Evolutionary conservation across 2,113 vertebrate genomes (phyloP).

Genomic region (Callorhinus ursinus): DNA sequence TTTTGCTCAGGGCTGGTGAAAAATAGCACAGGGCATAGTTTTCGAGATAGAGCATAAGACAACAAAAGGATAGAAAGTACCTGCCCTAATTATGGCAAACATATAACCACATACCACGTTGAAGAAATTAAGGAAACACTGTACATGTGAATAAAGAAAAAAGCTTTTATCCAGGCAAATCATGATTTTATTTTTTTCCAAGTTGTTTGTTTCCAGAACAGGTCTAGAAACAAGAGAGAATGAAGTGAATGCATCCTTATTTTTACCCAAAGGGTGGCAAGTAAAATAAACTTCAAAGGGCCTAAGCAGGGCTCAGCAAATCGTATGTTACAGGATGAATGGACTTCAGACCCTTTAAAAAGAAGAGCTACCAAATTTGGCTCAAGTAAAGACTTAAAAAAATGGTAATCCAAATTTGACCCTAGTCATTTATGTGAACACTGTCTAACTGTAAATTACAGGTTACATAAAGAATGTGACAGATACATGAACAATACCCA

Average conservation of each 20-base stretch:
- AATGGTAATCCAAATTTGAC: neutral
- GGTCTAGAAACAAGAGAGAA: neutral
- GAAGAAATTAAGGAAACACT: neutral
- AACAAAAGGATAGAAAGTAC: neutral
- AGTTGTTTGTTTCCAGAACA: neutral
- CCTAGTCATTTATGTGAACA: neutral
- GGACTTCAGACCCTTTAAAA: neutral
- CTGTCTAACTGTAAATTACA: neutral
- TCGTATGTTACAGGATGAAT: neutral
- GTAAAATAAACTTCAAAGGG: neutral
- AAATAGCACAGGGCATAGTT: neutral
- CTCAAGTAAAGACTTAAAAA: neutral
- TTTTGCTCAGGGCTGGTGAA: neutral
- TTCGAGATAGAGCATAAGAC: neutral
- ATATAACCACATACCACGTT: neutral
- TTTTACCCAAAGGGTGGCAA: neutral
- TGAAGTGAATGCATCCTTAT: neutral
- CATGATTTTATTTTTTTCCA: neutral
- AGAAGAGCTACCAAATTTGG: neutral
- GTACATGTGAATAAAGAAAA: neutral
- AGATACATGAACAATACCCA: neutral
- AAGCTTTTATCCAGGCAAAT: neutral
- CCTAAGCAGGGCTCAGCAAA: neutral
- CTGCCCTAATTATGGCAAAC: neutral
- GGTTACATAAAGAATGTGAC: neutral